Conservation (phyloP, 2,113 vertebrate species). For the Hippocampus comes region DNA sequence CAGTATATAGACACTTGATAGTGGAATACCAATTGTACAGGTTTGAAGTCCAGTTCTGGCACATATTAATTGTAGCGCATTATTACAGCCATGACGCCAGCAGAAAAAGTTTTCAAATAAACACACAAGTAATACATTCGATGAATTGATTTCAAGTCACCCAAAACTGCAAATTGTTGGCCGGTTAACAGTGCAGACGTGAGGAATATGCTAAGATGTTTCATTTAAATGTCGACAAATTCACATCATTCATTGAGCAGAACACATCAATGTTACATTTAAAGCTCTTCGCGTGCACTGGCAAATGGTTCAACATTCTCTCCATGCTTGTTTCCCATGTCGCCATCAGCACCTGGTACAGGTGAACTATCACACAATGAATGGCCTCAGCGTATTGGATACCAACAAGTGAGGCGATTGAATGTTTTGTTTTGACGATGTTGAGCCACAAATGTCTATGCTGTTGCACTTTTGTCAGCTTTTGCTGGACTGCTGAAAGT, state of each 20-base stretch:
- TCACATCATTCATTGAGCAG: constrained; percentile 30
- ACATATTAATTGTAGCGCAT: constrained; percentile 70
- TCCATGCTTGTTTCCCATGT: constrained; percentile 17
- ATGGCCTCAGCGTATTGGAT: constrained; percentile 48
- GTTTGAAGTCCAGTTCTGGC: constrained; percentile 75
- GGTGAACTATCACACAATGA: constrained; percentile 39
- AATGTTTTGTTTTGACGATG: constrained; percentile 37
- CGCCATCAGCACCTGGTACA: constrained; percentile 17
- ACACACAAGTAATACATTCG: not conserved
- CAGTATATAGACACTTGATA: constrained; percentile 70
- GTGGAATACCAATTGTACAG: constrained; percentile 76
- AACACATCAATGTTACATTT: constrained; percentile 12
- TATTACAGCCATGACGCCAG: constrained; percentile 45
- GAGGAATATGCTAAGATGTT: not conserved
- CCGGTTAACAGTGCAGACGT: constrained; percentile 6
- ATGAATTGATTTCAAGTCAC: constrained; percentile 5
- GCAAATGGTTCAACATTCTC: constrained; percentile 29
- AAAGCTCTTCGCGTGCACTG: constrained; percentile 28
- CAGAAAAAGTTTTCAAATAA: constrained; percentile 8
- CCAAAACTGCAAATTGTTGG: constrained; percentile 17
- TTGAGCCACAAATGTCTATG: constrained; percentile 61
- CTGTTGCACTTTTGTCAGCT: constrained; percentile 61
- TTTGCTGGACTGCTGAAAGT: constrained; percentile 43
- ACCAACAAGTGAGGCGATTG: not conserved
- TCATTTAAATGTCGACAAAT: constrained; percentile 21